A percentile compares a stretch with the other conserved stretches of the same genome.
Conservation (phyloP, 2,888 invertebrate species). For the Aleiodes leptofemur region DNA sequence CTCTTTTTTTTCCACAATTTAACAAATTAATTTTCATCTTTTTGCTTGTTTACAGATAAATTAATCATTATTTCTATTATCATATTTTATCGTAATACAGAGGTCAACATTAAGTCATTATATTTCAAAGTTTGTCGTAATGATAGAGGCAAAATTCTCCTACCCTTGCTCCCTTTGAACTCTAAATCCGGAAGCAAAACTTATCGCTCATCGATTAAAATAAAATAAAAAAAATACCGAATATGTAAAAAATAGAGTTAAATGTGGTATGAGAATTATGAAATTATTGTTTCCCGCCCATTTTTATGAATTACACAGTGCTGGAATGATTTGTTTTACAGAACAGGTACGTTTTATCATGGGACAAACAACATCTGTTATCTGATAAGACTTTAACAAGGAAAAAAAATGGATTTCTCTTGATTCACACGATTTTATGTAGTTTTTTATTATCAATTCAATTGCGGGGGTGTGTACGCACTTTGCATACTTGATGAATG, state of each 20-base stretch:
- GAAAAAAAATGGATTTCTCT: background rate
- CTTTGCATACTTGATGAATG: too few relatives aligned
- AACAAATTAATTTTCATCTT: too few relatives aligned
- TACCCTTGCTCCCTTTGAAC: slow-evolving; percentile 10
- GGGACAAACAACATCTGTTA: slow-evolving; percentile 43
- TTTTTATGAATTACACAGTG: slow-evolving; percentile 11
- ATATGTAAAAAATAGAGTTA: background rate
- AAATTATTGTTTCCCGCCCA: background rate
- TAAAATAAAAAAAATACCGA: background rate
- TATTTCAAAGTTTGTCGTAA: background rate
- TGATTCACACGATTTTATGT: too few relatives aligned
- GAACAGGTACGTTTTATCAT: slow-evolving; percentile 36
- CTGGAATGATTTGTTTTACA: slow-evolving; percentile 3
- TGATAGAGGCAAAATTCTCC: background rate
- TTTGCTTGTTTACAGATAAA: too few relatives aligned
- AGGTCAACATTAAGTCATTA: slow-evolving; percentile 3
- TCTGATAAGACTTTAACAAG: slow-evolving; percentile 37
- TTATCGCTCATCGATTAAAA: background rate
- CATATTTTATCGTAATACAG: background rate
- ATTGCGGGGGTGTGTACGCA: too few relatives aligned
- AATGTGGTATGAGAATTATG: background rate
- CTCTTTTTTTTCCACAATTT: background rate
- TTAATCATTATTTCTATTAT: background rate
- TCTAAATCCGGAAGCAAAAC: background rate
- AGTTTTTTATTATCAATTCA: too few relatives aligned